Evolutionary conservation across 2,888 invertebrate genomes (phyloP).

Genomic region (Oxystoma pomonae): DNA sequence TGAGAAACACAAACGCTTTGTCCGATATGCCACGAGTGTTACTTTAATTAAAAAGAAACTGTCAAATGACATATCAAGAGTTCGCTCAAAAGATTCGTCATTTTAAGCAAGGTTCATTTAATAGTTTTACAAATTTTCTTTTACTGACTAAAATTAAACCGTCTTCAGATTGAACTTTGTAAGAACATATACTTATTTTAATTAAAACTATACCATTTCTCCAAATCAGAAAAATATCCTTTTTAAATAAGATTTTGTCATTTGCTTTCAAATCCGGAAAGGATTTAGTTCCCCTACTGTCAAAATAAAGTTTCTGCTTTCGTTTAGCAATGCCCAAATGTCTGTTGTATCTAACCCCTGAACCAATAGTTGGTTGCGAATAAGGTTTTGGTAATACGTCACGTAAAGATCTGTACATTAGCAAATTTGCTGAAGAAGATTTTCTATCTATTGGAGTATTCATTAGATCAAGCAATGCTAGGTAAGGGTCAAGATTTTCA

Average conservation of each 20-base stretch:
- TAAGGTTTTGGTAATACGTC: conserved; percentile 1
- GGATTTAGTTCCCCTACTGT: too few species aligned
- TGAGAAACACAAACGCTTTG: too few species aligned
- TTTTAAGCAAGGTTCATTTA: too few species aligned
- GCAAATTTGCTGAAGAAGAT: not conserved
- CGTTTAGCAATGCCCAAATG: conserved; percentile 2
- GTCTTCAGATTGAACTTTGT: conserved; percentile 1
- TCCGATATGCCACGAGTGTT: too few species aligned
- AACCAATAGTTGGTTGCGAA: not conserved
- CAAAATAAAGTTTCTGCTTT: not conserved
- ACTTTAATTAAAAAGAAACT: too few species aligned
- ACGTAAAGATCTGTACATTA: conserved; percentile 3
- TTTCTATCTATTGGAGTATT: not conserved
- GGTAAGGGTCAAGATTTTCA: not conserved
- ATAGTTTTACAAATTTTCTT: not conserved
- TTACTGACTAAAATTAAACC: not conserved
- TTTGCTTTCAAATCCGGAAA: not conserved
- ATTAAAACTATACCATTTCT: not conserved
- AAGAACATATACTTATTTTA: conserved; percentile 2
- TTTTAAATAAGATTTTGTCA: not conserved
- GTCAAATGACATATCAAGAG: too few species aligned
- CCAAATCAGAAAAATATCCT: not conserved
- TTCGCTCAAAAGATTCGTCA: too few species aligned
- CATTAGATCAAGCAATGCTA: not conserved
- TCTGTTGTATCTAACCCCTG: conserved; percentile 1